Evolutionary conservation across 2,797 vertebrate genomes (phyloP), one percentile per base, ranked within the genome.

Genomic region (Acanthiza pusilla): DNA sequence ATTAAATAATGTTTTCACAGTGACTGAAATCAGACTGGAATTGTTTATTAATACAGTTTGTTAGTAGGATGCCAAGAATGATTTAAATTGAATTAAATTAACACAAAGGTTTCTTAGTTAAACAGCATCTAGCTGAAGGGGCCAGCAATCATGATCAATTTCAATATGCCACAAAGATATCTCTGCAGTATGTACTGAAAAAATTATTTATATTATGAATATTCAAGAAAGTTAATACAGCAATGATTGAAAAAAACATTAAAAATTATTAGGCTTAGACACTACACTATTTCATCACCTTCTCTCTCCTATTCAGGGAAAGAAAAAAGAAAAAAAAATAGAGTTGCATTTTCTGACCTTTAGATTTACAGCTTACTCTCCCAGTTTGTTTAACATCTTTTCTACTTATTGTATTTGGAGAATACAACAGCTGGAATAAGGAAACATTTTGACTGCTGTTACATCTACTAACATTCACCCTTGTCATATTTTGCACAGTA

Each of bases 401-500:
- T 70, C 54, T 73, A 76, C 30, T 66, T 76, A 78, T 57, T 81
- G 21, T 55, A 57, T 61, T 11, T 16, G 29, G 40, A 86, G 18
- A 29, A 66, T 36, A 70, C 14, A 92, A 76, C 55, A 90, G 79
- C 73, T 91, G 85, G 74, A 95, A 92, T 79, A 89, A 85, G 58
- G 74, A 79, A 74, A 73, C 6, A 29, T 58, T 85, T 65, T 76
- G 73, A 60, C 21, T 74, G 60, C 79, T 83, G 43, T 50, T 88
- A 57, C 48, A 67, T 81, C 48, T 79, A 51, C 79, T 60, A 74
- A 90, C 67, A 50, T 63, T 74, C 85, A 88, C 74, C 67, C 48
- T 70, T 91, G 91, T 87, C 83, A 54, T 78, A 90, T 94, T 96
- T 94, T 93, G 60, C 91, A 94, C 91, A 96, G 91, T 91, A 85